phyloP scores from a whole-genome alignment of 2,113 vertebrate species.

The Murina feae region DNA sequence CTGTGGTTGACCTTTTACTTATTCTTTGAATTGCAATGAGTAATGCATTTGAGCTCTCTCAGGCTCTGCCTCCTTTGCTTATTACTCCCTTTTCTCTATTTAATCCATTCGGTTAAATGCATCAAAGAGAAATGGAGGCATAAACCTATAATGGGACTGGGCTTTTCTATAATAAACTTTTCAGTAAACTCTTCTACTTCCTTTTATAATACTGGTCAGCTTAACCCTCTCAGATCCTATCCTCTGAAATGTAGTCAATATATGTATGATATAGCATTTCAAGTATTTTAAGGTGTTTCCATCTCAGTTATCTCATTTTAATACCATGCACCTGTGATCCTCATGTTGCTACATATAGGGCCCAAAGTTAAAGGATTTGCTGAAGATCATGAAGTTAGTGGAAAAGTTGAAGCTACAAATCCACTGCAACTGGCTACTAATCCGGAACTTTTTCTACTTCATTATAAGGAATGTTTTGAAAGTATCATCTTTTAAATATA shows the following conservation, averaged over 20 bases:
- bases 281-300: background rate
- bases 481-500: background rate
- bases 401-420: background rate
- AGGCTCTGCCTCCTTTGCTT: background rate
- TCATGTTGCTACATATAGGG: background rate
- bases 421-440: background rate
- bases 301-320: background rate
- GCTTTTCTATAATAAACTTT: background rate
- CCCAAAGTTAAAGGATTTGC: background rate
- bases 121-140: constrained; percentile 8
- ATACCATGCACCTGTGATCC: background rate
- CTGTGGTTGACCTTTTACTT: background rate
- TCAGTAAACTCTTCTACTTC: background rate
- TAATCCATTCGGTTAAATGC: background rate
- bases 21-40: background rate
- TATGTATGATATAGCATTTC: background rate
- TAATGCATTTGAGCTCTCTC: background rate
- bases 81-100: background rate
- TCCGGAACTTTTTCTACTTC: background rate
- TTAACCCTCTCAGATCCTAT: background rate
- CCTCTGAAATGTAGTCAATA: background rate
- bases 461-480: background rate
- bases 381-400: background rate
- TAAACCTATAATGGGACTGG: background rate
- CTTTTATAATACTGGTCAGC: background rate